Evolutionary conservation across 2,888 invertebrate genomes (phyloP).

Genomic region (Amiota mariae): DNA sequence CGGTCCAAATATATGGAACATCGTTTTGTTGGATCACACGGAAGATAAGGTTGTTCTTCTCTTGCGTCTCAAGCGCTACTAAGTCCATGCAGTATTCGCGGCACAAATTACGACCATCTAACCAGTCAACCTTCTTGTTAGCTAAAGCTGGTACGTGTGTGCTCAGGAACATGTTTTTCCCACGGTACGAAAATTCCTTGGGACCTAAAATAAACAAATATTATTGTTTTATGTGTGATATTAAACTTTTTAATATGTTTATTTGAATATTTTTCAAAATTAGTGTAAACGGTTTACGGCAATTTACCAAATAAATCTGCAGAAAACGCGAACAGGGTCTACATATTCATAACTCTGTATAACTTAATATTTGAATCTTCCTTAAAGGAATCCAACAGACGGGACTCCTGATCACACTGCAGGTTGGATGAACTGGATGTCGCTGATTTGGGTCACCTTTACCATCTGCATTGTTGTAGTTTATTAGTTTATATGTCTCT

Average conservation of each 20-base stretch:
- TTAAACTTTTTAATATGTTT: background rate
- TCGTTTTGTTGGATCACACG: conserved; percentile 90
- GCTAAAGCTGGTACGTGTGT: conserved; percentile 86
- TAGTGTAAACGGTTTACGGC: too few species aligned
- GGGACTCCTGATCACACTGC: too few species aligned
- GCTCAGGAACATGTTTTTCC: conserved; percentile 91
- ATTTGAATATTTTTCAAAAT: background rate
- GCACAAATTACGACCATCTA: conserved; percentile 92
- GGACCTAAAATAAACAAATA: conserved; percentile 78
- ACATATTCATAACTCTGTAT: too few species aligned
- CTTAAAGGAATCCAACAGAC: too few species aligned
- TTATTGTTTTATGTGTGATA: conserved; percentile 1
- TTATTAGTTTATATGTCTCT: too few species aligned
- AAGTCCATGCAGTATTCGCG: conserved; percentile 95
- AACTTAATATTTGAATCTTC: too few species aligned
- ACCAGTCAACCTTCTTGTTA: conserved; percentile 89
- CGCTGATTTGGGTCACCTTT: too few species aligned
- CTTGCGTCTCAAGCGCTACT: conserved; percentile 90
- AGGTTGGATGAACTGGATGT: too few species aligned
- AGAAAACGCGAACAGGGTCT: too few species aligned
- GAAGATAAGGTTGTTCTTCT: conserved; percentile 92
- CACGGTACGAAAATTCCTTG: conserved; percentile 90
- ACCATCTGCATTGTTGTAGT: too few species aligned
- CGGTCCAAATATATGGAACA: conserved; percentile 94
- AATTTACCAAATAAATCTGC: too few species aligned